Base-by-base conservation (phyloP, 2,888 invertebrate genomes). In the Callyntrura guangdongensis region DNA sequence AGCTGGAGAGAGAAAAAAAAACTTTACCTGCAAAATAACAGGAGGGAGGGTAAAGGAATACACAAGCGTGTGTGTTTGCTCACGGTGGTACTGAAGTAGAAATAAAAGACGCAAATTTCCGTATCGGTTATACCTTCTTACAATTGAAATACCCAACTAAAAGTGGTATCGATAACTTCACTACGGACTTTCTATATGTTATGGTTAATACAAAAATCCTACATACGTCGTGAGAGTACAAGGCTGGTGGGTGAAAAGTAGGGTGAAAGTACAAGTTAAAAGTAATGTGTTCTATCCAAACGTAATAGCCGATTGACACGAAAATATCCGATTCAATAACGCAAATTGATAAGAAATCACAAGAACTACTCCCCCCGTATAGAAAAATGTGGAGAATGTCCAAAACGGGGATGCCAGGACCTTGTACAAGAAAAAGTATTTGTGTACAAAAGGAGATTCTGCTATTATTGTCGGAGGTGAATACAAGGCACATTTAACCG, bases 281-380 rank as follows among this genome's bases (percentile, higher is more conserved):
- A 85, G 67, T 79, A 89, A 85, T 89, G 64, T 77, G 36, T 82
- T 83, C 89, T 72, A 83, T 89, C 89, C 83, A 83, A 89, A 59
- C 67, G 79, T 93, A 94, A 94, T 93, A 92, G 94, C 92, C 91
- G 85, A 92, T 91, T 92, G 93, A 90, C 94, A 94, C 94, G 94
- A 93, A 92, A 94, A 93, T 92, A 93, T 93, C 93, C 93, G 93
- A 94, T 93, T 91, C 92, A 93, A 93, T 94, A 94, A 93, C 92
- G 93, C 92, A 93, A 94, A 94, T 94, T 93, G 93, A 94, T 93
- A 94, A 94, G 93, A 93, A 94, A 93, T 94, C 93, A 93, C 93
- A 91, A 88, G 83, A 91, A 90, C 27, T 77, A 67, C 69, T 77
- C 85, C 85, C 56, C 59, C 64, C 64, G 45, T 67, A 67, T 11